phyloP scores from a whole-genome alignment of 2,888 invertebrate species.

The Oithona nana region DNA sequence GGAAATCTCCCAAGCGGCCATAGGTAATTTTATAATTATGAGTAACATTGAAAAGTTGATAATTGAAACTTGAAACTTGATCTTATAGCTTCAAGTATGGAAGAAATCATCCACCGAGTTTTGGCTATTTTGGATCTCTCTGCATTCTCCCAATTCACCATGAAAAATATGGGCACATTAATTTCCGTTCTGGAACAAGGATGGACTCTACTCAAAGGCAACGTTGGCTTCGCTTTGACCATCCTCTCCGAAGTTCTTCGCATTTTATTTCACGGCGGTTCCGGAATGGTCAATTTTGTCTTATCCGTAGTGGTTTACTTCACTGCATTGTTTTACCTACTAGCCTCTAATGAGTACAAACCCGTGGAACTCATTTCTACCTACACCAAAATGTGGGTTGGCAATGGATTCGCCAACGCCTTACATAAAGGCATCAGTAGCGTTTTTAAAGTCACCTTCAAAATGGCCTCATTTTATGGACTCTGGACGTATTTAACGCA shows the following conservation, averaged over 20 bases:
- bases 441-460: slow-evolving; percentile 86
- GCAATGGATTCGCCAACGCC: slow-evolving; percentile 43
- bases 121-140: slow-evolving; percentile 41
- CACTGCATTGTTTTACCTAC: slow-evolving; percentile 83
- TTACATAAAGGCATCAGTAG: slow-evolving; percentile 74
- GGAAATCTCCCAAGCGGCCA: slow-evolving; percentile 48
- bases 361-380: slow-evolving; percentile 72
- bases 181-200: slow-evolving; percentile 64
- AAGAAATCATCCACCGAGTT: slow-evolving; percentile 46
- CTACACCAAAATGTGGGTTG: slow-evolving; percentile 35
- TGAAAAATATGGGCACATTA: slow-evolving; percentile 73
- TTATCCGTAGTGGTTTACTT: slow-evolving; percentile 82
- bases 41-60: too few species aligned
- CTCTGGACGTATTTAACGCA: slow-evolving; percentile 96
- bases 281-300: slow-evolving; percentile 69
- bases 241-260: slow-evolving; percentile 71
- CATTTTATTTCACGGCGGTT: slow-evolving; percentile 64
- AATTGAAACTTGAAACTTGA: too few species aligned
- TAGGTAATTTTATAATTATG: slow-evolving; percentile 47
- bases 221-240: slow-evolving; percentile 63
- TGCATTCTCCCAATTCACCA: slow-evolving; percentile 57
- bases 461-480: slow-evolving; percentile 91
- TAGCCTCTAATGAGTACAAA: slow-evolving; percentile 72
- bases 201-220: slow-evolving; percentile 80
- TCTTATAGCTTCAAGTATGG: too few species aligned